A percentile compares a stretch with the other conserved stretches of the same genome.
These are phyloP conservation scores for Guaruba guarouba DNA, from an alignment of 2,113 vertebrate species.

Conservation along the genomic window DNA sequence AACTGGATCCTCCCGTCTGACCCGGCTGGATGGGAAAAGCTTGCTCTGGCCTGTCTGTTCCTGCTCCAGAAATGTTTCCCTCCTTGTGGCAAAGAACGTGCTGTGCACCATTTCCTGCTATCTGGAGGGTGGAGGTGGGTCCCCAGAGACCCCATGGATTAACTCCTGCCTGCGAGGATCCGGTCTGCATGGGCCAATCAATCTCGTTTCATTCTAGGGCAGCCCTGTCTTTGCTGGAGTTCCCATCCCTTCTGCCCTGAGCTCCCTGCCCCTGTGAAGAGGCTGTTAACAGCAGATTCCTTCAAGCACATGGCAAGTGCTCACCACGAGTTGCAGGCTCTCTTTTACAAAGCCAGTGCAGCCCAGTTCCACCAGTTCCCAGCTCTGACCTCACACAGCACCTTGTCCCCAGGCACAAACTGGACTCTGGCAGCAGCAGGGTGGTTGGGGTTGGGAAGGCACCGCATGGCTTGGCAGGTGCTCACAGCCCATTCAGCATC, in stretches of 20 bases:
- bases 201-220: neutral
- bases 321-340: neutral
- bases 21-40: neutral
- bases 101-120: neutral
- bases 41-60: conserved; percentile 47
- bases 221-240: neutral
- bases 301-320: neutral
- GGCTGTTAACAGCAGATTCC: neutral
- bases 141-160: neutral
- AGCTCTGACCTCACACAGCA: neutral
- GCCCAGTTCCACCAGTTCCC: neutral
- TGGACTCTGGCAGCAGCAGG: neutral
- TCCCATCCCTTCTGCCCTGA: neutral
- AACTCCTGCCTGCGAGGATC: neutral
- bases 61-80: conserved; percentile 12
- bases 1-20: conserved; percentile 24
- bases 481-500: neutral
- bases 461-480: no score
- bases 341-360: fast-evolving
- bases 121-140: neutral
- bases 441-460: neutral
- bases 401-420: neutral
- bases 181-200: fast-evolving
- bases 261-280: neutral
- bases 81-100: neutral